Evolutionary conservation across 2,888 invertebrate species (phyloP).

Genomic region (Pseudoips prasinana): DNA sequence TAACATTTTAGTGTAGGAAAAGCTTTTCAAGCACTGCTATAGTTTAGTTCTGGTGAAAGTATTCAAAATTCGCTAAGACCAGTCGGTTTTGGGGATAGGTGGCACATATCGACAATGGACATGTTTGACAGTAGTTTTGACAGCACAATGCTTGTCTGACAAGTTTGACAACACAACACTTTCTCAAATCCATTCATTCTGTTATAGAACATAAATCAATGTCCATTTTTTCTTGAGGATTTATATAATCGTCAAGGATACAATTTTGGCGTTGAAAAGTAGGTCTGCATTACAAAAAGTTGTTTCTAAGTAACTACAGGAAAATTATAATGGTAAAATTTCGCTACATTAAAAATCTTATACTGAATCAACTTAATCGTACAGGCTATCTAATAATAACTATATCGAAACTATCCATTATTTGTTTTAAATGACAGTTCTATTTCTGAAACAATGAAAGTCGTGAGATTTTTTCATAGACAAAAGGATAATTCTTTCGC

Average conservation of each 20-base stretch:
- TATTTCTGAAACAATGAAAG: conserved; percentile 29
- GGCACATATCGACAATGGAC: conserved; percentile 24
- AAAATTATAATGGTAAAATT: too few species aligned
- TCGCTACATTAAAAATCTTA: too few species aligned
- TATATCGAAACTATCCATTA: conserved; percentile 8
- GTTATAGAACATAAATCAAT: too few species aligned
- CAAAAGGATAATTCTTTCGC: conserved; percentile 41
- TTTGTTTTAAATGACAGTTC: conserved; percentile 27
- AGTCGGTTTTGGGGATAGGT: conserved; percentile 40
- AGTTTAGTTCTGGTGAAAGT: conserved; percentile 50
- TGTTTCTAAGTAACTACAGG: too few species aligned
- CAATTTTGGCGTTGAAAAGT: too few species aligned
- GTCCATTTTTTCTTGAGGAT: too few species aligned
- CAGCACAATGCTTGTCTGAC: conserved; percentile 19
- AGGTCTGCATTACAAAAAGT: too few species aligned
- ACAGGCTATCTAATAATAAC: conserved; percentile 8
- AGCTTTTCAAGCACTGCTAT: too few species aligned
- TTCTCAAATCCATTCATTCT: conserved; percentile 18
- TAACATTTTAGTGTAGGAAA: too few species aligned
- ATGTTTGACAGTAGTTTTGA: conserved; percentile 24
- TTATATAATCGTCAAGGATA: too few species aligned
- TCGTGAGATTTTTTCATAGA: conserved; percentile 28
- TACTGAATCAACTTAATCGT: too few species aligned
- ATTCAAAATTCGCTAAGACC: conserved; percentile 36
- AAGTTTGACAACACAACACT: conserved; percentile 22